Conservation (phyloP, 2,888 invertebrate genomes). For the Stenotaenia linearis region DNA sequence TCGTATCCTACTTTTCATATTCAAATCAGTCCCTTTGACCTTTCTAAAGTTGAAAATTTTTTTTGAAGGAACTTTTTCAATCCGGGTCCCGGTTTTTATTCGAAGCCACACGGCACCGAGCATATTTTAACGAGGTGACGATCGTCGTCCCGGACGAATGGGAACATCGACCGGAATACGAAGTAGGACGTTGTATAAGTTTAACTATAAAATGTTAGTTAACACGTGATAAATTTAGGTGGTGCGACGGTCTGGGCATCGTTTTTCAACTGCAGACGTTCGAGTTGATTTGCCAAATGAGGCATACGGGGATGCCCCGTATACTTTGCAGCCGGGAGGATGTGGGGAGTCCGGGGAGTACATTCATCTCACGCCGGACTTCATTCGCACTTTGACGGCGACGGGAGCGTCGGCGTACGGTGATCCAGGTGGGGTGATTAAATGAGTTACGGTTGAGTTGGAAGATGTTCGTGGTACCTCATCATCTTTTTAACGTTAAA, state of each 20-base stretch:
- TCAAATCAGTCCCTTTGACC: neutral
- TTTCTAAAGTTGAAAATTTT: neutral
- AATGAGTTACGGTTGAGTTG: too few species aligned
- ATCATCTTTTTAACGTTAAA: too few species aligned
- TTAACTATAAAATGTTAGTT: neutral
- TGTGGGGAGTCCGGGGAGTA: conserved; percentile 42
- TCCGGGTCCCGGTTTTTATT: conserved; percentile 42
- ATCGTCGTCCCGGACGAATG: conserved; percentile 44
- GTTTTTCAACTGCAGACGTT: conserved; percentile 29
- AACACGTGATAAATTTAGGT: neutral
- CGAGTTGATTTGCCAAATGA: conserved; percentile 42
- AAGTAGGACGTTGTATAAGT: conserved; percentile 7
- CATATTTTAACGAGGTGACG: conserved; percentile 43
- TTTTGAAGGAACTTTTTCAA: conserved; percentile 41
- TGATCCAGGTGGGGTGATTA: conserved; percentile 27
- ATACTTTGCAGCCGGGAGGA: conserved; percentile 41
- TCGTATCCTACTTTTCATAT: neutral
- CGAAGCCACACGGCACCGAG: conserved; percentile 41
- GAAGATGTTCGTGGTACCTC: too few species aligned
- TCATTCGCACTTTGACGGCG: conserved; percentile 24
- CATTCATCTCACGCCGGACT: conserved; percentile 40
- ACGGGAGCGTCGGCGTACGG: conserved; percentile 31
- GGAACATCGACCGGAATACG: conserved; percentile 37
- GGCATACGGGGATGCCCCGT: conserved; percentile 40
- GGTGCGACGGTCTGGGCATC: neutral